A percentile compares a stretch with the other conserved stretches of the same genome.
These are phyloP conservation scores for Chionis minor DNA, from an alignment of 2,113 vertebrate species.

Conservation along the genomic window DNA sequence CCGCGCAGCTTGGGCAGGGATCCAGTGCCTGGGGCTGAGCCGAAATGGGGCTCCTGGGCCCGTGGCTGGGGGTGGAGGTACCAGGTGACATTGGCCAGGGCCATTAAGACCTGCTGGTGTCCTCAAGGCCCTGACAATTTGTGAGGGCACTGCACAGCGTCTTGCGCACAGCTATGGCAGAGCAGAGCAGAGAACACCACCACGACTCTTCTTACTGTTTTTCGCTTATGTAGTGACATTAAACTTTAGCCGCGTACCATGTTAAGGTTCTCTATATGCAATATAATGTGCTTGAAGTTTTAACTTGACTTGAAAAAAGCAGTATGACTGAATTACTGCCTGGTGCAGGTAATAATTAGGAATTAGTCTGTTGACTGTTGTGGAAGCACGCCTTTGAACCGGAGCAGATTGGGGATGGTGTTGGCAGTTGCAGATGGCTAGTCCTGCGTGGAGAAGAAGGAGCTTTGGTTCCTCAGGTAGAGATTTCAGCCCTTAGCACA, in stretches of 20 bases:
- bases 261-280: neutral
- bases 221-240: neutral
- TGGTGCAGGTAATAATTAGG: neutral
- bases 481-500: neutral
- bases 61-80: no score
- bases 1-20: neutral
- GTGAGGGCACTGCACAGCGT: neutral
- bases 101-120: neutral
- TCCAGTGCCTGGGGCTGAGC: neutral
- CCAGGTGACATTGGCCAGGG: neutral
- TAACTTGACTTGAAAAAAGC: neutral
- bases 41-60: neutral
- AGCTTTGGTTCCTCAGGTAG: neutral
- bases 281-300: neutral
- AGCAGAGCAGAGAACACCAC: neutral
- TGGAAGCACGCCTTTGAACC: neutral
- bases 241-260: neutral
- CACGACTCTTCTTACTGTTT: neutral
- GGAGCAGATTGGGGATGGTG: neutral
- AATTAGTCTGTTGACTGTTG: neutral
- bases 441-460: neutral
- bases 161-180: neutral
- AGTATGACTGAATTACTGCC: neutral
- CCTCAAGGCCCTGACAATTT: neutral
- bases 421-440: neutral